Evolutionary conservation across 2,888 invertebrate genomes (phyloP).

Genomic region (Muschampia plurimacula): DNA sequence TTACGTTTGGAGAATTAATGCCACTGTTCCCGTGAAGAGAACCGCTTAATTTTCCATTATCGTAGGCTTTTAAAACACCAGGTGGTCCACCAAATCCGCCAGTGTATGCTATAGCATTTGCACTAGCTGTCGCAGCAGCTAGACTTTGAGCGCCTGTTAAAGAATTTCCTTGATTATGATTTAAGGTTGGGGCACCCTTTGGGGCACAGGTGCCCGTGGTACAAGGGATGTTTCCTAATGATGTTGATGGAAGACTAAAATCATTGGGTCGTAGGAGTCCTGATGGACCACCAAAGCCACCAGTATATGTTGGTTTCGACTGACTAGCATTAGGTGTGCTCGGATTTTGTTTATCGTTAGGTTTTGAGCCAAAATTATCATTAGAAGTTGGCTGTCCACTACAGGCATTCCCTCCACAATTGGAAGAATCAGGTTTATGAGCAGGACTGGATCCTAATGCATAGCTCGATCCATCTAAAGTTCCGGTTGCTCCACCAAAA

Average conservation of each 20-base stretch:
- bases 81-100: constrained; percentile 79
- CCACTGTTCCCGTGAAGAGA: neutral
- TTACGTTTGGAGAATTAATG: constrained; percentile 12
- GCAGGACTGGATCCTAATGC: constrained; percentile 38
- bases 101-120: constrained; percentile 64
- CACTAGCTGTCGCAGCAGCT: constrained; percentile 55
- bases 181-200: constrained; percentile 21
- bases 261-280: constrained; percentile 65
- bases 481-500: constrained; percentile 61
- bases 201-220: constrained; percentile 43
- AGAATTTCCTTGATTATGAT: constrained; percentile 12
- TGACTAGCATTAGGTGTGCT: constrained; percentile 11
- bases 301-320: constrained; percentile 42
- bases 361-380: neutral
- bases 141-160: constrained; percentile 38
- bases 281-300: constrained; percentile 61
- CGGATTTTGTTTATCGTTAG: constrained; percentile 6
- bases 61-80: constrained; percentile 71
- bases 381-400: constrained; percentile 14
- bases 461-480: constrained; percentile 46
- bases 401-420: constrained; percentile 36
- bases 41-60: constrained; percentile 56
- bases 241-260: constrained; percentile 48
- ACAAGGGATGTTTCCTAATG: constrained; percentile 42
- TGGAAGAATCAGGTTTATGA: constrained; percentile 24